These are phyloP conservation scores for Dryobota labecula DNA, from an alignment of 2,888 invertebrate genomes.

Conservation along the genomic window DNA sequence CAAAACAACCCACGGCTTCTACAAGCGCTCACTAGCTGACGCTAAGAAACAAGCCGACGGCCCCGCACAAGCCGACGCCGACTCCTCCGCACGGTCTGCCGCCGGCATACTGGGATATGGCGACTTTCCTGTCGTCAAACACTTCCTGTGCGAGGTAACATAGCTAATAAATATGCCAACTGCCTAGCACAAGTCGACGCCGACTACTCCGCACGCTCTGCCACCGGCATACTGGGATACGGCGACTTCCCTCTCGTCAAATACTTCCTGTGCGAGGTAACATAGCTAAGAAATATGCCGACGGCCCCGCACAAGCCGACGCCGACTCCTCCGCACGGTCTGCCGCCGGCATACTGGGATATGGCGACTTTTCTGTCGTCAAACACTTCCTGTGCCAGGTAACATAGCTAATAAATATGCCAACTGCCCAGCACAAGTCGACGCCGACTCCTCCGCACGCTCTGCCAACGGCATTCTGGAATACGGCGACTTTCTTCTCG, in stretches of 20 bases:
- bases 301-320: constrained; percentile 34
- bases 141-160: constrained; percentile 88
- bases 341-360: constrained; percentile 80
- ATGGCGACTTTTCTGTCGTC: constrained; percentile 88
- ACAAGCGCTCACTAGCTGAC: constrained; percentile 83
- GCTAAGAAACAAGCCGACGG: constrained; percentile 68
- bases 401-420: constrained; percentile 68
- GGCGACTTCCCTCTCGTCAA: constrained; percentile 89
- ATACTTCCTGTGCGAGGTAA: constrained; percentile 88
- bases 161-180: constrained; percentile 68
- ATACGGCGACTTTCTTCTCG: constrained; percentile 87
- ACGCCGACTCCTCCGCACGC: constrained; percentile 67
- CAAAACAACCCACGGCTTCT: constrained; percentile 89
- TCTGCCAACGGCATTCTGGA: constrained; percentile 80
- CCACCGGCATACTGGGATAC: constrained; percentile 82
- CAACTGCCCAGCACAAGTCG: constrained; percentile 27
- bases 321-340: constrained; percentile 70
- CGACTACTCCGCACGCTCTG: constrained; percentile 70
- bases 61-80: constrained; percentile 36
- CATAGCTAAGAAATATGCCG: constrained; percentile 68
- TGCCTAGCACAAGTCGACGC: constrained; percentile 42
- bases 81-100: constrained; percentile 71
- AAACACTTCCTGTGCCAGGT: constrained; percentile 90
- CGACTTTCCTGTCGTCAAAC: constrained; percentile 88
- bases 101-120: constrained; percentile 84